Base-by-base conservation (phyloP, 2,113 vertebrate genomes). In the Pelvicachromis taeniatus region DNA sequence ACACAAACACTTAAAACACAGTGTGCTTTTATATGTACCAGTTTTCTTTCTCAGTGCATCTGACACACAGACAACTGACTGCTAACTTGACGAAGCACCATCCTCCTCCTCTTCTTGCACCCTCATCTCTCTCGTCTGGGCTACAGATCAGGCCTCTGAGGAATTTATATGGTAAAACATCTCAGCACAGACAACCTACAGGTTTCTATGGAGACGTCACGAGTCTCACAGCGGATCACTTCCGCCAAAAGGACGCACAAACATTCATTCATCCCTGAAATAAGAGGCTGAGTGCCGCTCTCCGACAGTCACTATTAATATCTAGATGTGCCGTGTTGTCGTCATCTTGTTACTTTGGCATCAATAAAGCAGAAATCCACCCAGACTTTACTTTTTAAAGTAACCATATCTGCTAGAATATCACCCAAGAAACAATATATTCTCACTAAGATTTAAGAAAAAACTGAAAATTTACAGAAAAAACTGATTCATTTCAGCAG, bases 131-230 rank as follows among this genome's bases (percentile, higher is more conserved):
- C 78, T 88, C 16, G 77, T 89, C 85, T 81, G 83, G 61, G 83
- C 80, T 35, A 89, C 65, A 77, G 77, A 89, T 89, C 84, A 56
- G 81, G 65, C 65, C 89, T 92, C 87, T 21, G 45, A 88, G 83
- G 89, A 91, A 89, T 93, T 82, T 86, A 86, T 82, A 81, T 56
- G 78, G 52, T 65, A 73, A 92, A 84, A 88, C 50, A 82, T 91
- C 85, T 85, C 14, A 78, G 89, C 78, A 80, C 78, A 87, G 90
- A 87, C 91, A 86, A 91, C 70, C 85, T 50, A 87, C 79, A 78
- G 59, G 94, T 95, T 94, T 93, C 95, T 87, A 95, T 95, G 94
- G 94, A 82, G 88, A 95, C 87, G 5, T 85, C 93, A 94, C 82
- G 84, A 90, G 93, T 90, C 26, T 73, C 88, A 78, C 79, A 52